Evolutionary conservation across 2,888 invertebrate species (phyloP).

Genomic region (Pimpla rufipes): DNA sequence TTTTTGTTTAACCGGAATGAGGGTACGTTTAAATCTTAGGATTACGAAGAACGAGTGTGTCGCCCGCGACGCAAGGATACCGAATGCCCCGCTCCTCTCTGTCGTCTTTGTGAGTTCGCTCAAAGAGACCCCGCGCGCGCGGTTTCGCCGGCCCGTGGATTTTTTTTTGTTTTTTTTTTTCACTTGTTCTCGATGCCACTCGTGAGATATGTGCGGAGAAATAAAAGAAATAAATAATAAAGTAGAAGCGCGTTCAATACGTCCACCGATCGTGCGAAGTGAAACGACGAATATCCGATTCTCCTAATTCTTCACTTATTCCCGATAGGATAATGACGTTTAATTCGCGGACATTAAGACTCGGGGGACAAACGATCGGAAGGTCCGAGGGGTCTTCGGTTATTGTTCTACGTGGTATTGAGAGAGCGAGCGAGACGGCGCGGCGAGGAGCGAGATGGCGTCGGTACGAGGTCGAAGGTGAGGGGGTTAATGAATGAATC

Average conservation of each 20-base stretch:
- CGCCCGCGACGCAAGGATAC: conserved; percentile 48
- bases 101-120: conserved; percentile 64
- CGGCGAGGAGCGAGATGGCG: conserved; percentile 26
- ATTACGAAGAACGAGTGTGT: conserved; percentile 76
- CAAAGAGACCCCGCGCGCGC: conserved; percentile 61
- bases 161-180: conserved; percentile 70
- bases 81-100: conserved; percentile 46
- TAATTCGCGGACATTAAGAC: conserved; percentile 54
- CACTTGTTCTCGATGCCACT: conserved; percentile 69
- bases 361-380: conserved; percentile 72
- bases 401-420: conserved; percentile 76
- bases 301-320: conserved; percentile 64
- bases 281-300: conserved; percentile 51
- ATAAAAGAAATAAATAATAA: conserved; percentile 14
- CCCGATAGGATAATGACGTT: conserved; percentile 51
- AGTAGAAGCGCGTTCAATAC: conserved; percentile 43
- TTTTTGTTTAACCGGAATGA: conserved; percentile 80
- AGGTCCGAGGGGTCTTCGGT: conserved; percentile 70
- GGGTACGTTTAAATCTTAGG: conserved; percentile 80
- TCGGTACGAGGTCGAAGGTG: conserved; percentile 80
- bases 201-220: conserved; percentile 52
- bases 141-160: conserved; percentile 55
- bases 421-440: conserved; percentile 40
- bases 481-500: conserved; percentile 85
- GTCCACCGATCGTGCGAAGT: conserved; percentile 61